A percentile compares a stretch with the other conserved stretches of the same genome.
These are phyloP conservation scores for Suillia variegata DNA, from an alignment of 2,888 invertebrate genomes.

Conservation along the genomic window DNA sequence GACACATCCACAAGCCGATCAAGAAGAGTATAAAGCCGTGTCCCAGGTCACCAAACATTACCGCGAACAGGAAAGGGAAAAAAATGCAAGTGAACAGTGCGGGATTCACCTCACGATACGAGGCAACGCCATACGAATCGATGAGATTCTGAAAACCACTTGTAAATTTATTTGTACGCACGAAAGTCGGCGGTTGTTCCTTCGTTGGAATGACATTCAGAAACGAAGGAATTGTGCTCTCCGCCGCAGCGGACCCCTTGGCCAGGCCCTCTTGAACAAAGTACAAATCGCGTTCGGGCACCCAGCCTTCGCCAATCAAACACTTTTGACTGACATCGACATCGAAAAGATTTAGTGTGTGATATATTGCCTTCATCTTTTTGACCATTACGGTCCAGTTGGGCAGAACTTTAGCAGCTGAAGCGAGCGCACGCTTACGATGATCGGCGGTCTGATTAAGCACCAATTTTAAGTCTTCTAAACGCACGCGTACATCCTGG, in stretches of 20 bases:
- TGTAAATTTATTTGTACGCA: constrained; percentile 91
- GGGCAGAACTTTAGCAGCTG: constrained; percentile 80
- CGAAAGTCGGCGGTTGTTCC: constrained; percentile 88
- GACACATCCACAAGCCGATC: constrained; percentile 81
- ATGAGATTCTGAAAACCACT: constrained; percentile 91
- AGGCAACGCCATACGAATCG: constrained; percentile 90
- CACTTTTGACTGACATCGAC: constrained; percentile 90
- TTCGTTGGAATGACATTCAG: constrained; percentile 83
- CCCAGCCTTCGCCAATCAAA: constrained; percentile 89
- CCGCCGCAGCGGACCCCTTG: constrained; percentile 80
- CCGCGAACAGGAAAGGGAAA: constrained; percentile 93
- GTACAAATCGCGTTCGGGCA: constrained; percentile 73
- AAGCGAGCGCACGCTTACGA: constrained; percentile 76
- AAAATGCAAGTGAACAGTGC: constrained; percentile 87
- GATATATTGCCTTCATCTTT: constrained; percentile 93
- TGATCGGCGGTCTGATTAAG: constrained; percentile 85
- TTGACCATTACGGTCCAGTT: constrained; percentile 83
- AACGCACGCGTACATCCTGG: constrained; percentile 77
- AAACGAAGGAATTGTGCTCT: constrained; percentile 90
- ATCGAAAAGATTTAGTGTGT: constrained; percentile 90
- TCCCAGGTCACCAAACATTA: constrained; percentile 96
- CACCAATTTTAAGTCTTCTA: constrained; percentile 82
- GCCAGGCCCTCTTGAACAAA: constrained; percentile 78
- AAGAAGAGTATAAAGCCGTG: constrained; percentile 84
- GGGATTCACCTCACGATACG: constrained; percentile 92